Evolutionary conservation across 2,113 vertebrate genomes (phyloP).

Genomic region (Oxyruncus cristatus): DNA sequence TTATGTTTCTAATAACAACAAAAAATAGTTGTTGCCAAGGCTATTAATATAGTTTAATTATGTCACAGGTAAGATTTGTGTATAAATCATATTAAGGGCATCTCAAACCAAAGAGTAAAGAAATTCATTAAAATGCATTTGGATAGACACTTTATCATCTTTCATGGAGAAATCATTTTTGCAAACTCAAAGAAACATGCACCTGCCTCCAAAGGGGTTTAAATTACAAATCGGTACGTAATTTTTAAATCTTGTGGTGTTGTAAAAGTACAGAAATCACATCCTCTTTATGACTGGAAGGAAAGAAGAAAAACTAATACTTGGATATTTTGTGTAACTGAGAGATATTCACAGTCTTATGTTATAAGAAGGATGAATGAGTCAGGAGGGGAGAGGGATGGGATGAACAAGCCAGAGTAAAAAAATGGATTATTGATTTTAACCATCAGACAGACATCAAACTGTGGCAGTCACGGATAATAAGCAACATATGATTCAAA

Average conservation of each 20-base stretch:
- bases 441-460: slow-evolving; percentile 13
- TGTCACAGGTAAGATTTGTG: slow-evolving; percentile 1
- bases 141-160: slow-evolving; percentile 13
- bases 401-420: background rate
- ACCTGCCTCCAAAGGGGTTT: background rate
- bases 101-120: background rate
- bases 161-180: background rate
- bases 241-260: background rate
- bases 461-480: slow-evolving; percentile 17
- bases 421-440: slow-evolving; percentile 29
- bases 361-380: background rate
- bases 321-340: background rate
- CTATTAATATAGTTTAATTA: slow-evolving; percentile 39
- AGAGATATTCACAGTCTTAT: background rate
- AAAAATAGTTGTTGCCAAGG: background rate
- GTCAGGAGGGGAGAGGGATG: background rate
- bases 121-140: background rate
- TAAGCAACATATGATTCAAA: slow-evolving; percentile 50
- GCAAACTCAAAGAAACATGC: background rate
- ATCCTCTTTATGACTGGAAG: background rate
- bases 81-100: slow-evolving; percentile 17
- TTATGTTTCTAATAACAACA: slow-evolving; percentile 15
- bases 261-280: background rate
- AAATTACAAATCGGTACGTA: background rate
- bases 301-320: background rate